These are phyloP conservation scores for Sapayoa aenigma DNA, from an alignment of 2,113 vertebrate species.

Conservation along the genomic window DNA sequence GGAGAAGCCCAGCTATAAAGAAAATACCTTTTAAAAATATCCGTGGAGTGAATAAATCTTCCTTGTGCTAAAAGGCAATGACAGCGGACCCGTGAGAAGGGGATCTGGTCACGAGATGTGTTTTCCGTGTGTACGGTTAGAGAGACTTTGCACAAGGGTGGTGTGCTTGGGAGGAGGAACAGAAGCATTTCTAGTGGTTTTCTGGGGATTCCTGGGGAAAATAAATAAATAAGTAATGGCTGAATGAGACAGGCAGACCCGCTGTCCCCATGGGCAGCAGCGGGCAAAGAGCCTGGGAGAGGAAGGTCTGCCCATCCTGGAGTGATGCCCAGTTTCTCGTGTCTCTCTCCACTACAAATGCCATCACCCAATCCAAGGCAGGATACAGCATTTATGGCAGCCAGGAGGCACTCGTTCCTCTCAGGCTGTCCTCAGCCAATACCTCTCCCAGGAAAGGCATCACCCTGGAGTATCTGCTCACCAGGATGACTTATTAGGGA, in stretches of 20 bases:
- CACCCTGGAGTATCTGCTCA: background rate
- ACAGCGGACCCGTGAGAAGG: background rate
- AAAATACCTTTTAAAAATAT: conserved; percentile 50
- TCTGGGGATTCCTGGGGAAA: background rate
- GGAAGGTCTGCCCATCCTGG: background rate
- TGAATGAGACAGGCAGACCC: background rate
- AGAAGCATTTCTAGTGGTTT: background rate
- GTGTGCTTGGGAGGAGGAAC: background rate
- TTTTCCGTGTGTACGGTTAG: background rate
- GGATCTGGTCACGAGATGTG: background rate
- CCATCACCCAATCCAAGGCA: background rate
- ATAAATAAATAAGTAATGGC: background rate
- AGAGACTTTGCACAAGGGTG: background rate
- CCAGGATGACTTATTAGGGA: rapidly evolving
- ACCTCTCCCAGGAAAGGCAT: background rate
- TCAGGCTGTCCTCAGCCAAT: background rate
- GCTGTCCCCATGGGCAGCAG: background rate
- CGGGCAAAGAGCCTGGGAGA: background rate
- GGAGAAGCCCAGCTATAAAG: conserved; percentile 55
- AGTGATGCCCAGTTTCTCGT: background rate
- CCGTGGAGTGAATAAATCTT: conserved; percentile 58
- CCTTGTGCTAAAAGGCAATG: conserved; percentile 2
- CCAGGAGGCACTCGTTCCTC: rapidly evolving
- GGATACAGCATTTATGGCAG: background rate
- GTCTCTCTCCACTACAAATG: background rate